phyloP scores from a whole-genome alignment of 2,888 invertebrate species.

The Arenicola marina region DNA sequence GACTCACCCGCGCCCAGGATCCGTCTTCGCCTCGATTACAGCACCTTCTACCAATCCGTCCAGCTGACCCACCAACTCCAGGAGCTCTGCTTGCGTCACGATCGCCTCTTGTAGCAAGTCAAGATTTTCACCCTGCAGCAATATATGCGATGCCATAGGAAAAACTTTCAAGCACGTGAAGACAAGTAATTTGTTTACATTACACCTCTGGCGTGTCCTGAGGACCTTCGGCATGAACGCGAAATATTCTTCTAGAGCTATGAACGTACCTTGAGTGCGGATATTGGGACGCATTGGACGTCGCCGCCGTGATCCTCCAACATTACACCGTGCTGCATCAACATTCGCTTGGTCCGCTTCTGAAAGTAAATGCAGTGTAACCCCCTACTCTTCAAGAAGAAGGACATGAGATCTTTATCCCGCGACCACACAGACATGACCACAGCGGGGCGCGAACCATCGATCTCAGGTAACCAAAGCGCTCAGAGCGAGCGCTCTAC shows the following conservation, averaged over 20 bases:
- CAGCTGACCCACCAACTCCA: conserved; percentile 84
- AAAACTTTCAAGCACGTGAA: too few relatives aligned
- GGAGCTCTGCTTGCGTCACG: conserved; percentile 71
- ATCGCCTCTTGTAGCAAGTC: conserved; percentile 81
- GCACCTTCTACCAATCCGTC: conserved; percentile 85
- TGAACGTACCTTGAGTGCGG: conserved; percentile 83
- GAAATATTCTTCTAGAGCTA: too few relatives aligned
- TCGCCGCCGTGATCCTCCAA: conserved; percentile 91
- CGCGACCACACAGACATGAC: too few relatives aligned
- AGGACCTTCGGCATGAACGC: too few relatives aligned
- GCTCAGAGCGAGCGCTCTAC: too few relatives aligned
- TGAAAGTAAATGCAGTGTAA: conserved; percentile 51
- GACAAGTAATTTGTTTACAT: too few relatives aligned
- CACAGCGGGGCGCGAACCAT: too few relatives aligned
- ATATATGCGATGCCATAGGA: too few relatives aligned
- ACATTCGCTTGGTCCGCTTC: conserved; percentile 75
- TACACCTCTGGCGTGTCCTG: too few relatives aligned
- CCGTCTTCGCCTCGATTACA: conserved; percentile 82
- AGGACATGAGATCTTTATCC: too few relatives aligned
- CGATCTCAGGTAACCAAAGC: too few relatives aligned
- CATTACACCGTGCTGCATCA: conserved; percentile 78
- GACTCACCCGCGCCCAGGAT: conserved; percentile 70
- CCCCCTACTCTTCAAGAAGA: too few relatives aligned
- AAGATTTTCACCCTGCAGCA: conserved; percentile 72
- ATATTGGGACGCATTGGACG: conserved; percentile 86